phyloP scores from a whole-genome alignment of 2,888 invertebrate species.

The Eustalomyia histrio region DNA sequence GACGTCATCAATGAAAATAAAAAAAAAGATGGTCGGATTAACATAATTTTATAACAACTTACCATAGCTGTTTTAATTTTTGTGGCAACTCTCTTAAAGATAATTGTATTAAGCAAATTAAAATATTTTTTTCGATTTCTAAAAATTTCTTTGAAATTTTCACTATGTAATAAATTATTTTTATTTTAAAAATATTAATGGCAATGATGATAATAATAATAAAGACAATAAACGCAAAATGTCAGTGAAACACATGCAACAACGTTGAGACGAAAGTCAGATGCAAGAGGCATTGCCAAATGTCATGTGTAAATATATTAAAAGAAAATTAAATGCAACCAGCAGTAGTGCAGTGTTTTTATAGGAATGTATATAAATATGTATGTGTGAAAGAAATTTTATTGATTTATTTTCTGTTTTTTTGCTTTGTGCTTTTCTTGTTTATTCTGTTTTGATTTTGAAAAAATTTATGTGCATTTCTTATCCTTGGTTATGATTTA shows the following conservation, averaged over 20 bases:
- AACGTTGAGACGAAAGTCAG: conserved; percentile 20
- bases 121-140: not conserved
- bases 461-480: not conserved
- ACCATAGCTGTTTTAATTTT: conserved; percentile 44
- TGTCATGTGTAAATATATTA: conserved; percentile 17
- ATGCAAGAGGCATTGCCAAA: conserved; percentile 14
- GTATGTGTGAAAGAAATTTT: conserved; percentile 6
- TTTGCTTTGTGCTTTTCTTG: conserved; percentile 1
- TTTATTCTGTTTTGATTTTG: conserved; percentile 1
- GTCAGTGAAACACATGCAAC: conserved; percentile 37
- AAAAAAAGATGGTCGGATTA: not conserved
- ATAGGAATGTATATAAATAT: too few species aligned
- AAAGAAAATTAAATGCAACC: conserved; percentile 26
- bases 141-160: conserved; percentile 6
- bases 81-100: too few species aligned
- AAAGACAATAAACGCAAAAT: conserved; percentile 37
- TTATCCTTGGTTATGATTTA: not conserved
- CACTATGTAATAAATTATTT: not conserved
- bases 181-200: conserved; percentile 33
- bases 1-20: conserved; percentile 10
- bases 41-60: conserved; percentile 47
- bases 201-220: conserved; percentile 1
- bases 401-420: conserved; percentile 45
- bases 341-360: not conserved
- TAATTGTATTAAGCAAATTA: not conserved